Evolutionary conservation across 1,140 invertebrate genomes (phyloP).

Genomic region (Popillia japonica): DNA sequence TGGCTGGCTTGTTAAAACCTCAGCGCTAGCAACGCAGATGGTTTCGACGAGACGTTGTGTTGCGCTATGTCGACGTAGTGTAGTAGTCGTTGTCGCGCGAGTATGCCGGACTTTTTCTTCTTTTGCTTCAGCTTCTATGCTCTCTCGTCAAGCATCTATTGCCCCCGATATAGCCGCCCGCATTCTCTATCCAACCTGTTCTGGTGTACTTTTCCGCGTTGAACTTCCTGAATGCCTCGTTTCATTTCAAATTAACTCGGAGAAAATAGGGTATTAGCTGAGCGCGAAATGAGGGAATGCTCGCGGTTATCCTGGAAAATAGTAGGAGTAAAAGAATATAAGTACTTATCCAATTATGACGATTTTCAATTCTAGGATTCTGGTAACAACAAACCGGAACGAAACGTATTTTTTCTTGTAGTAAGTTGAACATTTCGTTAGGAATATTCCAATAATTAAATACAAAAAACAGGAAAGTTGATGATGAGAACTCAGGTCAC

Average conservation of each 20-base stretch:
- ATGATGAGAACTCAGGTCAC: no score
- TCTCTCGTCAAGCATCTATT: neutral
- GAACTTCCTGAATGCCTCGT: neutral
- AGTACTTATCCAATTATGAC: neutral
- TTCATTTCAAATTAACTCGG: neutral
- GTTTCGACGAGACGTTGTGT: conserved; percentile 27
- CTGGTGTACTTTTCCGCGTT: neutral
- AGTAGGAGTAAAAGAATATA: no score
- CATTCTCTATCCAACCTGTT: neutral
- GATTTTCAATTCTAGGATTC: neutral
- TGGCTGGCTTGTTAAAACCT: conserved; percentile 50
- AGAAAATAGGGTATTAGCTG: neutral
- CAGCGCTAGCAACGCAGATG: conserved; percentile 40
- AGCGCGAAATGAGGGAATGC: neutral
- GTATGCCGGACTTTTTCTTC: neutral
- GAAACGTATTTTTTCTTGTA: no score
- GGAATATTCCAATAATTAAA: no score
- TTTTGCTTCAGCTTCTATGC: neutral
- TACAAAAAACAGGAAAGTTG: no score
- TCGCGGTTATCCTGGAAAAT: neutral
- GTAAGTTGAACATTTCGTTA: no score
- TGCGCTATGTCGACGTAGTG: neutral
- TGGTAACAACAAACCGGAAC: no score
- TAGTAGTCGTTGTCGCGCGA: neutral
- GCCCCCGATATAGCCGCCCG: neutral